Percentiles rank a stretch among this genome's conserved stretches.
These are phyloP conservation scores for Oeneis ivallda DNA, from an alignment of 2,888 invertebrate species.

Conservation along the genomic window DNA sequence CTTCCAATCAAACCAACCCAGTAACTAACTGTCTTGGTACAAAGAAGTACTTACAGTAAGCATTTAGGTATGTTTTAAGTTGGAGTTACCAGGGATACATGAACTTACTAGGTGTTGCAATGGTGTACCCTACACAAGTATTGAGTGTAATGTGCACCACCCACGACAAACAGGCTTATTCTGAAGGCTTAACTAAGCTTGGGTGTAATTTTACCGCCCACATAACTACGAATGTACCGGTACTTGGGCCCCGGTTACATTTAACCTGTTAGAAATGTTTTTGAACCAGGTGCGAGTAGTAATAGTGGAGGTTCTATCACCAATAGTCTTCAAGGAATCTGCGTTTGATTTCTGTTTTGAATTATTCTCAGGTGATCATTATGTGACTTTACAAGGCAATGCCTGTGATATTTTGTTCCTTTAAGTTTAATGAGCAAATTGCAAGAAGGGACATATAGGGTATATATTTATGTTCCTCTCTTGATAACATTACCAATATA, in stretches of 20 bases:
- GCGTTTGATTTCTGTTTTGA: neutral
- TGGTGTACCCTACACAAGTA: constrained; percentile 54
- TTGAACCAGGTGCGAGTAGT: neutral
- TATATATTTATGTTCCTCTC: neutral
- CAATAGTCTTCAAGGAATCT: neutral
- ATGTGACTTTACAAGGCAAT: no score
- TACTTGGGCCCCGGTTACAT: neutral
- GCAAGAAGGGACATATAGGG: no score
- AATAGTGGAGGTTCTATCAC: neutral
- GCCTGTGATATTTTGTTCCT: no score
- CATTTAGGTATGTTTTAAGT: no score
- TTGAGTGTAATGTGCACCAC: constrained; percentile 52
- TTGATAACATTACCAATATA: neutral
- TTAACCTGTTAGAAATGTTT: constrained; percentile 15
- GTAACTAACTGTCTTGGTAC: no score
- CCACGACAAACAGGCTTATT: constrained; percentile 53
- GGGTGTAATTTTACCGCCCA: constrained; percentile 27
- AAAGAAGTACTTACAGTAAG: no score
- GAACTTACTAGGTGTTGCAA: constrained; percentile 55
- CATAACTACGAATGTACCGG: constrained; percentile 3
- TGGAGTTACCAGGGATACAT: constrained; percentile 31
- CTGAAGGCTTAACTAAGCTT: constrained; percentile 32
- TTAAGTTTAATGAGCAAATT: no score
- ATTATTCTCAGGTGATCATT: no score
- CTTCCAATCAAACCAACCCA: no score